phyloP scores from a whole-genome alignment of 2,113 vertebrate species.

The Himantopus leucocephalus region DNA sequence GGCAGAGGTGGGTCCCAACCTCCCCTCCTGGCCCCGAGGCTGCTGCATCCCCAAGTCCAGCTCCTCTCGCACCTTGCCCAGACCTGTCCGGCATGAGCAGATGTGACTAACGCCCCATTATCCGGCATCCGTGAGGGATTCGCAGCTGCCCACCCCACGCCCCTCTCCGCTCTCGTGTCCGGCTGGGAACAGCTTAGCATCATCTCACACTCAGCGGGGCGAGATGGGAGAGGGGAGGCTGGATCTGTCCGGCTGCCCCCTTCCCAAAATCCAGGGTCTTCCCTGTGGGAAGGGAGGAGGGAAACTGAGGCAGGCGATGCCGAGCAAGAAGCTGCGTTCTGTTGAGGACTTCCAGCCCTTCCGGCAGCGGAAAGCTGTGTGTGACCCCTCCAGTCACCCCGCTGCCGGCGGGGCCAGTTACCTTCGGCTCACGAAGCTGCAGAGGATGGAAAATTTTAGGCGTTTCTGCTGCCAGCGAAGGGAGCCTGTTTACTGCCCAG shows the following conservation, averaged over 20 bases:
- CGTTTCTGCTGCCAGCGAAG: background rate
- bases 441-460: constrained; percentile 41
- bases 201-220: rapidly evolving
- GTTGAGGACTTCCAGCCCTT: background rate
- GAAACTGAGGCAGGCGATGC: rapidly evolving
- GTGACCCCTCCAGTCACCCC: background rate
- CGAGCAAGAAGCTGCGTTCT: background rate
- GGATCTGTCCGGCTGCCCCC: background rate
- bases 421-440: rapidly evolving
- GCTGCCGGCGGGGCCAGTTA: background rate
- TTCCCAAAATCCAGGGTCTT: background rate
- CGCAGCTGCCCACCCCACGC: rapidly evolving
- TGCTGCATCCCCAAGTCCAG: background rate
- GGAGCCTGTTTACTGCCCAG: constrained; percentile 28
- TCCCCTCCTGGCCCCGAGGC: background rate
- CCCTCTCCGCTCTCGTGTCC: rapidly evolving
- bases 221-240: background rate
- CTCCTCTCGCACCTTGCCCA: rapidly evolving
- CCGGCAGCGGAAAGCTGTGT: background rate
- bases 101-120: background rate
- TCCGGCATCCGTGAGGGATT: background rate
- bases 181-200: background rate
- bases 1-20: rapidly evolving
- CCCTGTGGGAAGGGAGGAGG: background rate
- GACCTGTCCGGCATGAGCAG: background rate